phyloP scores from a whole-genome alignment of 2,888 invertebrate species.

The Chaetoderma sp. region DNA sequence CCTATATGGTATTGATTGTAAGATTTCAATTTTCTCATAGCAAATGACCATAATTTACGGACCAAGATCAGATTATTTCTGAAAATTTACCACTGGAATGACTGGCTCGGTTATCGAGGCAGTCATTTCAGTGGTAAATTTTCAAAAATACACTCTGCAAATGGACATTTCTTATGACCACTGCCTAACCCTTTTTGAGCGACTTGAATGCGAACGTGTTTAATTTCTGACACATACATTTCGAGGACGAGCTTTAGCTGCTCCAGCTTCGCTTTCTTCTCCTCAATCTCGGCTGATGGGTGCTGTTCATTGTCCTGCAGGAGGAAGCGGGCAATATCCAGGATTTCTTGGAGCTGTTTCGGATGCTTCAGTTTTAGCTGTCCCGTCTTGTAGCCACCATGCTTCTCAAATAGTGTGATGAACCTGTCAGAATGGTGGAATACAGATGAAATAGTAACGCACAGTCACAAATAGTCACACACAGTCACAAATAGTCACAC shows the following conservation, averaged over 20 bases:
- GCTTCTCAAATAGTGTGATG: slow-evolving; percentile 98
- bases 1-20: no score
- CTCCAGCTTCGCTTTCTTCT: slow-evolving; percentile 95
- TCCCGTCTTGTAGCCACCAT: slow-evolving; percentile 91
- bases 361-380: slow-evolving; percentile 98
- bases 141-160: no score
- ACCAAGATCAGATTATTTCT: no score
- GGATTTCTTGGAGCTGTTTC: slow-evolving; percentile 83
- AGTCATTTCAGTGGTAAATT: no score
- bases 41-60: no score
- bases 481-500: no score
- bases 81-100: no score
- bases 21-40: no score
- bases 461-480: no score
- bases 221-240: slow-evolving; percentile 80
- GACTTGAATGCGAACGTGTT: not conserved
- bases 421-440: slow-evolving; percentile 76
- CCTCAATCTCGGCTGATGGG: slow-evolving; percentile 89
- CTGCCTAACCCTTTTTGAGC: not conserved
- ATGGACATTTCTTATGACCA: not conserved
- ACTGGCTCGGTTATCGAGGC: no score
- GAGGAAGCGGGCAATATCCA: slow-evolving; percentile 94
- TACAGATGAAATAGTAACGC: no score
- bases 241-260: slow-evolving; percentile 98
- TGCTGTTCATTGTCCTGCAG: slow-evolving; percentile 80